These are phyloP conservation scores for Zele albiditarsus DNA, from an alignment of 2,888 invertebrate genomes.

Conservation along the genomic window DNA sequence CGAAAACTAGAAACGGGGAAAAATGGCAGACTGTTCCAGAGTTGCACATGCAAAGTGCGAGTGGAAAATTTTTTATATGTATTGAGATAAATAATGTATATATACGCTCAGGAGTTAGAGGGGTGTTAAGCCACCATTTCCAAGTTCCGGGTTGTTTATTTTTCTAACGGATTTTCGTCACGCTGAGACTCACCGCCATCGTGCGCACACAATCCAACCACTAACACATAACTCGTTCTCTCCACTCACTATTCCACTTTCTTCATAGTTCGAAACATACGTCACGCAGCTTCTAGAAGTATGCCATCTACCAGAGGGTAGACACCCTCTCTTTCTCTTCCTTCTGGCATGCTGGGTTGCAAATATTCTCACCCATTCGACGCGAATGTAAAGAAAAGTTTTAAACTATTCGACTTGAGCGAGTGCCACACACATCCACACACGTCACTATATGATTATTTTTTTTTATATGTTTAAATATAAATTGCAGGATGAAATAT, in stretches of 20 bases:
- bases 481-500: neutral
- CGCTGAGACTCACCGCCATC: neutral
- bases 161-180: constrained; percentile 33
- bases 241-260: neutral
- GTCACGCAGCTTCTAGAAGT: neutral
- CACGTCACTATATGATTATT: neutral
- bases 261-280: neutral
- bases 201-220: neutral
- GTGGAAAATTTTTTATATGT: constrained; percentile 8
- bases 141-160: constrained; percentile 33
- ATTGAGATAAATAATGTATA: constrained; percentile 1
- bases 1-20: constrained; percentile 16
- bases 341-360: constrained; percentile 2
- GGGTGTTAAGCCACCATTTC: constrained; percentile 10
- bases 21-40: constrained; percentile 17
- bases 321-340: neutral
- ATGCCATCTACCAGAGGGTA: neutral
- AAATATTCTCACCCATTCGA: constrained; percentile 21
- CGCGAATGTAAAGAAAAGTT: neutral
- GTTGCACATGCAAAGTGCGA: constrained; percentile 5
- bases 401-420: neutral
- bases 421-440: constrained; percentile 6
- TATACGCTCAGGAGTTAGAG: neutral
- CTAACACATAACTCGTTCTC: neutral
- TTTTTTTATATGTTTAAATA: neutral